Conservation (phyloP, 2,888 invertebrate genomes). For the Aphelenchoides bicaudatus region DNA sequence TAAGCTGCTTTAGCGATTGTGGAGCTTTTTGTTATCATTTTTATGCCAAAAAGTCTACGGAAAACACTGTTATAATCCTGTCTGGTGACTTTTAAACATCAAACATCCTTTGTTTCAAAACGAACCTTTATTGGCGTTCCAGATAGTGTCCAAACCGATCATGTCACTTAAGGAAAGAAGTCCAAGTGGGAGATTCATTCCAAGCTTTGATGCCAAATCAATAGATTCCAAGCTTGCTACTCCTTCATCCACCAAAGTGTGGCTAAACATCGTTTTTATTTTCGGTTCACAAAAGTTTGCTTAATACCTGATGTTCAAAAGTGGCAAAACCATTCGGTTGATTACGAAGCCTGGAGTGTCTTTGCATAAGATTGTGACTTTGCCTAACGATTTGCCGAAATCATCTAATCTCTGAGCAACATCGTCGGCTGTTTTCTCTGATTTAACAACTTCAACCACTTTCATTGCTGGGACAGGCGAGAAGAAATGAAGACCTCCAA, state of each 20-base stretch:
- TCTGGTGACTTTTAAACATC: not conserved
- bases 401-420: not conserved
- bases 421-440: not conserved
- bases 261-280: not conserved
- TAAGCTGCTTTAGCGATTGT: too few species aligned
- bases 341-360: conserved; percentile 6
- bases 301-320: not conserved
- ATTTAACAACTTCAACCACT: conserved; percentile 7
- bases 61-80: too few species aligned
- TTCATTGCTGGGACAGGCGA: not conserved
- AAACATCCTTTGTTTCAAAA: not conserved
- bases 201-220: not conserved
- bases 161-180: not conserved
- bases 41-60: too few species aligned
- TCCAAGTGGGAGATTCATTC: not conserved
- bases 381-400: not conserved
- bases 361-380: conserved; percentile 5
- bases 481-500: conserved; percentile 8
- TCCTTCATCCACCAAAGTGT: not conserved
- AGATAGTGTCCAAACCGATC: conserved; percentile 8
- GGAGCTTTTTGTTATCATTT: too few species aligned
- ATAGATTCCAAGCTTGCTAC: not conserved
- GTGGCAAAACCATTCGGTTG: conserved; percentile 5
- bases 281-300: not conserved
- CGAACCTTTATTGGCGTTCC: conserved; percentile 1